phyloP scores from a whole-genome alignment of 2,113 vertebrate genomes.

The Lathamus discolor region DNA sequence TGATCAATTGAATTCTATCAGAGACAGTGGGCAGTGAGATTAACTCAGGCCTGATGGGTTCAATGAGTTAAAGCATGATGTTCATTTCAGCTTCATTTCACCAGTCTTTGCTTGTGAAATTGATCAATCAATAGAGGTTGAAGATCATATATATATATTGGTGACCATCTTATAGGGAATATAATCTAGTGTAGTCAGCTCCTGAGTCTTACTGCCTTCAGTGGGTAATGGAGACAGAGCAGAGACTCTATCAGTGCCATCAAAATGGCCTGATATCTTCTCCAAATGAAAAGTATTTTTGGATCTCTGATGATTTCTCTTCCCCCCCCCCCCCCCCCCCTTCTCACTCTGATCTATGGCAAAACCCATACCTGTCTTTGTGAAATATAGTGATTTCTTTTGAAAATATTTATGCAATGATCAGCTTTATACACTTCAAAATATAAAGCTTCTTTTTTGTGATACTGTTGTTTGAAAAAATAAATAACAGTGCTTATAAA shows the following conservation, averaged over 20 bases:
- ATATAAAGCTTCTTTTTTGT: conserved; percentile 60
- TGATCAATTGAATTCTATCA: conserved; percentile 99
- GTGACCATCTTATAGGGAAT: conserved; percentile 84
- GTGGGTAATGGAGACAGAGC: conserved; percentile 81
- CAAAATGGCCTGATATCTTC: conserved; percentile 83
- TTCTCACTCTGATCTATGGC: conserved; percentile 73
- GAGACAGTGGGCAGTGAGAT: conserved; percentile 96
- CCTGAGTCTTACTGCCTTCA: conserved; percentile 74
- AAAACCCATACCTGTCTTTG: conserved; percentile 75
- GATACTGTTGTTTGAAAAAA: conserved; percentile 30
- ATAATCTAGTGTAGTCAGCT: conserved; percentile 81
- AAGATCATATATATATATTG: conserved; percentile 88
- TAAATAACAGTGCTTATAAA: conserved; percentile 47
- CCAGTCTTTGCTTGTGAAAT: conserved; percentile 92
- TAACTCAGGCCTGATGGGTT: conserved; percentile 98
- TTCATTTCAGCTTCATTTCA: conserved; percentile 96
- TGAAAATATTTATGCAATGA: conserved; percentile 84
- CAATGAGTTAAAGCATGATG: conserved; percentile 98
- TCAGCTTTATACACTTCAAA: conserved; percentile 56
- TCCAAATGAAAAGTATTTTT: conserved; percentile 90
- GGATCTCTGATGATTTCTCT: conserved; percentile 83
- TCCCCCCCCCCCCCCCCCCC: conserved; percentile 55
- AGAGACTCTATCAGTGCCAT: conserved; percentile 82
- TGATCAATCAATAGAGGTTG: conserved; percentile 97
- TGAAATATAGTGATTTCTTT: conserved; percentile 88